Base-by-base conservation (phyloP, 2,888 invertebrate species). In the Eupithecia dodoneata region DNA sequence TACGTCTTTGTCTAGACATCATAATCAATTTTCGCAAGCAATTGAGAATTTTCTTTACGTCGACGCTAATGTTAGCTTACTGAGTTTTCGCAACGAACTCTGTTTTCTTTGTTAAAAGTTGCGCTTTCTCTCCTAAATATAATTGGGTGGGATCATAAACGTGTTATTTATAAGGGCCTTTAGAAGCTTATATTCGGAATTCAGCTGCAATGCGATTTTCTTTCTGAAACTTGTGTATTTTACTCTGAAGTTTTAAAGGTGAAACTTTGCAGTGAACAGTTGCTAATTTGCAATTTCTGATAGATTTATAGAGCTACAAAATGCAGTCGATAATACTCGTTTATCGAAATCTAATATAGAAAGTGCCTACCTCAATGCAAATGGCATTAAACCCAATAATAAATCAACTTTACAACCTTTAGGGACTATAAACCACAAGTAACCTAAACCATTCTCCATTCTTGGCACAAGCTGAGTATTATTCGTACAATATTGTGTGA, bases 1-100 rank as follows among this genome's bases (percentile, higher is more conserved):
- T 30, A 30, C 30, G 30, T 30, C 30, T 81, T 81, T 81, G 88
- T 88, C 88, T 88, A 88, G 88, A 88, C 88, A 80, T 72, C 76
- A 80, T 83, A 87, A 85, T 87, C 86, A 87, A 87, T 85, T 85
- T 86, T 85, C 80, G 84, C 85, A 85, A 82, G 83, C 84, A 82
- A 85, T 85, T 84, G 79, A 79, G 83, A 82, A 77, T 83, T 83
- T 81, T 79, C 78, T 83, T 83, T 85, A 84, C 81, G 83, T 72
- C 70, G 79, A 82, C 73, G 77, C 71, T 73, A 78, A 76, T 78
- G 72, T 4, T 55, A 69, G 71, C 72, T 76, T 76, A 72, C 67
- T 45, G 63, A 75, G 71, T 71, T 76, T 72, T 75, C 74, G 66
- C 72, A 79, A 49, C 13, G 42, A 73, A 69, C 69, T 71, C 70